A percentile compares a stretch with the other conserved stretches of the same genome.
Conservation (phyloP, 2,797 vertebrate genomes). For the Poecilia velifera region DNA sequence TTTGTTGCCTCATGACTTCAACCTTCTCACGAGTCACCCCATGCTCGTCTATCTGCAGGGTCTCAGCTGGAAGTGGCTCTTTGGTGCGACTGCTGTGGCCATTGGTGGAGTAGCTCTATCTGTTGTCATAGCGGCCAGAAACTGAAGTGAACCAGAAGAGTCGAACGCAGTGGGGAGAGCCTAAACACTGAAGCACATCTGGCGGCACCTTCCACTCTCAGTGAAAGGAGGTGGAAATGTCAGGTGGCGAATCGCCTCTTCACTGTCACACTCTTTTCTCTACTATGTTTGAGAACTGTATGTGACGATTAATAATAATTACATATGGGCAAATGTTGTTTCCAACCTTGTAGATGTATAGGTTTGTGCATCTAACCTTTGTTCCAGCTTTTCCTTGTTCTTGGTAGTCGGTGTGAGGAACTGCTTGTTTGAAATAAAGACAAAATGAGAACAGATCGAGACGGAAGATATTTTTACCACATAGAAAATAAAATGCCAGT, state of each 20-base stretch:
- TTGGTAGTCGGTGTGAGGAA: constrained; percentile 32
- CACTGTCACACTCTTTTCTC: constrained; percentile 62
- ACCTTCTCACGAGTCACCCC: constrained; percentile 3
- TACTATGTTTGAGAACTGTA: constrained; percentile 70
- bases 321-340: constrained; percentile 32
- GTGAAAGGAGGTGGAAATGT: constrained; percentile 25
- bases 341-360: constrained; percentile 46
- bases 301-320: constrained; percentile 50
- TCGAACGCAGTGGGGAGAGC: constrained; percentile 30
- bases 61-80: constrained; percentile 98
- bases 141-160: constrained; percentile 74
- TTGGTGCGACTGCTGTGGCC: constrained; percentile 93
- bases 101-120: constrained; percentile 96
- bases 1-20: constrained; percentile 7
- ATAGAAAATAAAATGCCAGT: constrained; percentile 14
- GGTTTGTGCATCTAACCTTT: constrained; percentile 44
- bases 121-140: constrained; percentile 95
- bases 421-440: constrained; percentile 26
- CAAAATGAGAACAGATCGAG: constrained; percentile 25
- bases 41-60: constrained; percentile 74
- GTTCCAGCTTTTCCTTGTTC: constrained; percentile 48
- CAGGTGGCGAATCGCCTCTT: constrained; percentile 38
- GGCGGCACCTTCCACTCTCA: constrained; percentile 54
- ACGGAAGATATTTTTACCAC: constrained; percentile 27
- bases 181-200: constrained; percentile 51